Evolutionary conservation across 2,797 vertebrate genomes (phyloP).

Genomic region (Sebastiscus tertius): DNA sequence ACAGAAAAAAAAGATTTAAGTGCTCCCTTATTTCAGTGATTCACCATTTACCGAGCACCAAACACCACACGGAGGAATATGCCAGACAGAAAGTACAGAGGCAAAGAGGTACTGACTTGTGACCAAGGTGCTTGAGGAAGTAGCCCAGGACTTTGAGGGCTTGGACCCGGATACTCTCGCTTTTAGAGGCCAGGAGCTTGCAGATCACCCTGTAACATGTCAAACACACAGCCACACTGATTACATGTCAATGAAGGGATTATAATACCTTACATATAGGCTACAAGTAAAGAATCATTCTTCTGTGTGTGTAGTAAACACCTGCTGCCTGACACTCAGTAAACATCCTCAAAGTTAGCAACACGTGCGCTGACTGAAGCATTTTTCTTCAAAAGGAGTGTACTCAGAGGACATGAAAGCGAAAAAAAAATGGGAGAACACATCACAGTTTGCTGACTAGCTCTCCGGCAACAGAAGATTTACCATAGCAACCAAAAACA

Average conservation of each 20-base stretch:
- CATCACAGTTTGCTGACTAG: constrained; percentile 21
- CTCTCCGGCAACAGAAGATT: constrained; percentile 30
- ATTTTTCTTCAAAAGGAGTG: constrained; percentile 33
- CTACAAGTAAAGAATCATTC: neutral
- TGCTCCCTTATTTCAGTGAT: constrained; percentile 1
- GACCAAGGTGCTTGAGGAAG: constrained; percentile 98
- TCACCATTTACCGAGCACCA: neutral
- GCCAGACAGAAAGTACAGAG: neutral
- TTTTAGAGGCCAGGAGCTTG: constrained; percentile 98
- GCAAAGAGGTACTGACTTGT: constrained; percentile 90
- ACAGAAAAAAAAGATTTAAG: constrained; percentile 2
- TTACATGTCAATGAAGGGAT: neutral
- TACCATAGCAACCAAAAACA: constrained; percentile 51
- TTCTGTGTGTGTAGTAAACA: neutral
- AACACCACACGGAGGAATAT: neutral
- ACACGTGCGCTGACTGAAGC: constrained; percentile 15
- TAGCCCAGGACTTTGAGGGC: constrained; percentile 98
- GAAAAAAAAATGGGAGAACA: neutral
- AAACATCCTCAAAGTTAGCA: constrained; percentile 32
- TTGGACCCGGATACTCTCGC: constrained; percentile 98
- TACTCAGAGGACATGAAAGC: constrained; percentile 13
- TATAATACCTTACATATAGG: neutral
- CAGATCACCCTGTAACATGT: constrained; percentile 91
- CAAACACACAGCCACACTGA: constrained; percentile 25
- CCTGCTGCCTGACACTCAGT: constrained; percentile 12